Evolutionary conservation across 2,113 vertebrate genomes (phyloP).

Genomic region (Bombycilla garrulus): DNA sequence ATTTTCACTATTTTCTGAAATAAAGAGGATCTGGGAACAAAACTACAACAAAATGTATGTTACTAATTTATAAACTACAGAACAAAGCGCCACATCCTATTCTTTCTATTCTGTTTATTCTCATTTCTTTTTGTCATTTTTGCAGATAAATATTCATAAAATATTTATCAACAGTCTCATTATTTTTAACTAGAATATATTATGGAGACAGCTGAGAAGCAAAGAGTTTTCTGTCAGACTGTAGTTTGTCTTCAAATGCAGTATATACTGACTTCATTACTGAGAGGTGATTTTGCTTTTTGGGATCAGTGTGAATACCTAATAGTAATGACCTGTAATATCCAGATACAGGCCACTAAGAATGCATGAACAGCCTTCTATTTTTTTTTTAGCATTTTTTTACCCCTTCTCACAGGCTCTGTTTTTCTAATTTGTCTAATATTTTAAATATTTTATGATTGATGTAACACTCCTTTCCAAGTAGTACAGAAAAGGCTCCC

Average conservation of each 20-base stretch:
- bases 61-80: conserved; percentile 47
- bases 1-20: not conserved
- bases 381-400: not conserved
- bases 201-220: not conserved
- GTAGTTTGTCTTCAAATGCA: not conserved
- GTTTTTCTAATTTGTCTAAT: not conserved
- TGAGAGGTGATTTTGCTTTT: not conserved
- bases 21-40: not conserved
- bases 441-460: not conserved
- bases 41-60: conserved; percentile 23
- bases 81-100: not conserved
- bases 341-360: not conserved
- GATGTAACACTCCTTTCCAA: not conserved
- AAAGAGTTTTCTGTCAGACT: not conserved
- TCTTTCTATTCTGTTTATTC: not conserved
- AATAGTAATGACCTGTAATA: not conserved
- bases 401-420: rapidly evolving
- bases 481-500: not conserved
- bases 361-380: not conserved
- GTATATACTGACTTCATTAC: not conserved
- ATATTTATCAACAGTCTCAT: conserved; percentile 25
- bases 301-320: not conserved
- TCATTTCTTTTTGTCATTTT: conserved; percentile 17
- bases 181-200: conserved; percentile 6
- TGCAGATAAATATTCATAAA: conserved; percentile 45